These are phyloP conservation scores for Panthera leo DNA, from an alignment of 2,113 vertebrate genomes.

Conservation along the genomic window DNA sequence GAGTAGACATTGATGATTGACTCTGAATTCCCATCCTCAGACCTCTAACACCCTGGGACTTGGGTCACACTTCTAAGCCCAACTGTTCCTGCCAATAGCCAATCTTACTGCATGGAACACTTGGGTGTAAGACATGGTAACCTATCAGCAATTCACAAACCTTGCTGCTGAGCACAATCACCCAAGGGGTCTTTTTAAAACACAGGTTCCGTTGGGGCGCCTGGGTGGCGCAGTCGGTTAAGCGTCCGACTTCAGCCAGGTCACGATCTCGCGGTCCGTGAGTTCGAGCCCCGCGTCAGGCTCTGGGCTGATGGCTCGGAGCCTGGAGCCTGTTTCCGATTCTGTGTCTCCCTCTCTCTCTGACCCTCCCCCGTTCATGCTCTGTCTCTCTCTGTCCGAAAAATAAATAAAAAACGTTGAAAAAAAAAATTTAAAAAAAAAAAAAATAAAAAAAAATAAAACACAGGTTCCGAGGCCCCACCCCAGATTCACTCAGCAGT, in stretches of 20 bases:
- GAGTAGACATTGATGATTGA: background rate
- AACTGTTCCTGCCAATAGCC: background rate
- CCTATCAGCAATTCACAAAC: background rate
- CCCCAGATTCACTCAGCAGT: background rate
- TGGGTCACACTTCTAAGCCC: background rate
- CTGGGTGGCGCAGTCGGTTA: no score
- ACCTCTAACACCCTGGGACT: background rate
- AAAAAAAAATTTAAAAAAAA: no score
- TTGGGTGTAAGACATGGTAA: background rate
- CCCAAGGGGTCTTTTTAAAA: background rate
- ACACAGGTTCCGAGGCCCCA: background rate
- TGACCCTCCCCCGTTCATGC: no score
- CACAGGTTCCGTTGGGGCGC: background rate
- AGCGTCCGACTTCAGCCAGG: no score
- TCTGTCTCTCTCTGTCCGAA: no score
- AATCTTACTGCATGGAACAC: background rate
- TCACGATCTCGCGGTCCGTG: no score
- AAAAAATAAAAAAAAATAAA: no score
- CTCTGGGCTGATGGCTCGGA: no score
- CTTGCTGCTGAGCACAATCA: background rate
- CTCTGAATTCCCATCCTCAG: background rate
- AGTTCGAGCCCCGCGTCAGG: no score
- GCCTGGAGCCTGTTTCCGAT: no score
- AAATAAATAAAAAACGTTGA: no score
- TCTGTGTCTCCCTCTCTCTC: no score